Evolutionary conservation across 2,888 invertebrate genomes (phyloP), one percentile per base, ranked within the genome.

Genomic region (Aphodius granarius): DNA sequence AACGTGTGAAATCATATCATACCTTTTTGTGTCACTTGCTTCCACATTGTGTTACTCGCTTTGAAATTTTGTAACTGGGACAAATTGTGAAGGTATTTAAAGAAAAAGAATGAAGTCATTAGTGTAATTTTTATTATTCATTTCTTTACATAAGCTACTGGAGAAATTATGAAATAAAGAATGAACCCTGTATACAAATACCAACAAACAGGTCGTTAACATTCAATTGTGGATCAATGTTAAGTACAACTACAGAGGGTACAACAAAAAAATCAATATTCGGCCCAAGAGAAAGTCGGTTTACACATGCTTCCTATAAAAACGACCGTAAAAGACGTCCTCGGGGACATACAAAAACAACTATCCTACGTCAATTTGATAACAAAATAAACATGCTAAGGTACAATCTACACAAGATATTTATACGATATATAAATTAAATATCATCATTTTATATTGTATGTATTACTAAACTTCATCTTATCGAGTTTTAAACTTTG

Each of bases 101-200:
- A 43, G 2, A 43, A 43, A 43, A 43, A 43, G 43, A 43, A 9
- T 9, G 6, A 9, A 6, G 65, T 18, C n/a, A 65, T 65, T 18
- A 68, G 68, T 68, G 22, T 68, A 68, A 68, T 21, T 68, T 68
- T 68, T 68, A 68, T 68, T 68, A 21, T 20, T 68, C 68, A 68
- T 20, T 68, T 68, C 22, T 68, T 68, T 21, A 68, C 68, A 68
- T 22, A 68, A 68, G 68, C 68, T 18, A 21, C 22, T 68, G 1
- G 68, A 68, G 22, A 68, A 68, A 66, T 19, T 21, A 21, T 68
- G 20, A 68, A 68, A 68, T 22, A 68, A 68, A 20, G 21, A 68
- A 66, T 18, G 19, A 43, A 66, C 66, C 66, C 66, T 66, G 66
- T 66, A 22, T 20, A 68, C 22, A 68, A 65, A 68, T 16, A 68